phyloP scores from a whole-genome alignment of 2,113 vertebrate species.

The Glareola pratincola region DNA sequence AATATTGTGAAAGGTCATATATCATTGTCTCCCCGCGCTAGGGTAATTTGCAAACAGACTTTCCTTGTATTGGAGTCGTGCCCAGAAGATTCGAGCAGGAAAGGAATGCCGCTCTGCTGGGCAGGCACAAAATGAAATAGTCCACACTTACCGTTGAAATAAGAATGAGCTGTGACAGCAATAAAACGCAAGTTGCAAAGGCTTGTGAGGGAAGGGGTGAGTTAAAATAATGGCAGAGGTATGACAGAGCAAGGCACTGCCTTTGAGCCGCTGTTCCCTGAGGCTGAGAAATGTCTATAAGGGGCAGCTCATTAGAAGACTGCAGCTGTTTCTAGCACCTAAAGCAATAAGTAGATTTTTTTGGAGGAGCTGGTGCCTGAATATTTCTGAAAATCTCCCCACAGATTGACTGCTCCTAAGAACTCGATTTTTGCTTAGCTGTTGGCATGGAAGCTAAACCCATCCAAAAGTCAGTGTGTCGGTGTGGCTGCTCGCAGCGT shows the following conservation, averaged over 20 bases:
- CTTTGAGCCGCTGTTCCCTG: not conserved
- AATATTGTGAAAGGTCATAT: slow-evolving; percentile 25
- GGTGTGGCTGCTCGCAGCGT: not conserved
- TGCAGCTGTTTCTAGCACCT: not conserved
- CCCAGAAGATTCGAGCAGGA: not conserved
- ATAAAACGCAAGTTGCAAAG: not conserved
- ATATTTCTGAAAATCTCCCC: not conserved
- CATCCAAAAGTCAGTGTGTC: not conserved
- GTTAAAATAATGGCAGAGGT: not conserved
- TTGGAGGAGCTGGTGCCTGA: not conserved
- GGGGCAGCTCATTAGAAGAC: not conserved
- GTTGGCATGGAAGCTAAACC: not conserved
- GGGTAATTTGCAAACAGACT: not conserved
- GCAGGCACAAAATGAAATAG: not conserved
- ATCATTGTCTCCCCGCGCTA: not conserved
- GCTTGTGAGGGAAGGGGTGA: not conserved
- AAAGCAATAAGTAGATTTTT: not conserved
- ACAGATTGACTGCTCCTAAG: not conserved
- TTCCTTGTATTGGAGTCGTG: not conserved
- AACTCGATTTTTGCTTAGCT: not conserved
- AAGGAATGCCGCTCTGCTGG: not conserved
- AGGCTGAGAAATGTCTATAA: not conserved
- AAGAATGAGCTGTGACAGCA: not conserved
- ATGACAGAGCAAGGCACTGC: not conserved
- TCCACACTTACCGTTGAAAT: not conserved